These are phyloP conservation scores for Andrena praecox DNA, from an alignment of 2,888 invertebrate species.

Conservation along the genomic window DNA sequence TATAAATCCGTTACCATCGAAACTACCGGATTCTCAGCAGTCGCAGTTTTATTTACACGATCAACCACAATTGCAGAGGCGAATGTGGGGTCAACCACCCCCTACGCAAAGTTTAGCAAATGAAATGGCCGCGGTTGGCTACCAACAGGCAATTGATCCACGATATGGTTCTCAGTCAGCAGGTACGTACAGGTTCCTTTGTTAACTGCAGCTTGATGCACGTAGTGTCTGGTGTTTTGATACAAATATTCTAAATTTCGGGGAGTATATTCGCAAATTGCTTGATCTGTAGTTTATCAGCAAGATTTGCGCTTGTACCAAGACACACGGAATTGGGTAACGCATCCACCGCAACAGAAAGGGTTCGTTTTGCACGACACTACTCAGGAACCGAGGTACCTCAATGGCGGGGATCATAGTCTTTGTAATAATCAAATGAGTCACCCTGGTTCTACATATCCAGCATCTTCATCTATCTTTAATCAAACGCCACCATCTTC, in stretches of 20 bases:
- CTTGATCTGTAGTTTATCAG: slow-evolving; percentile 75
- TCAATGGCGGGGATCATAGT: slow-evolving; percentile 89
- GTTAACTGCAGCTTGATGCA: background rate
- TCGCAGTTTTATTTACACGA: slow-evolving; percentile 93
- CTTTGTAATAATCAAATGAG: slow-evolving; percentile 86
- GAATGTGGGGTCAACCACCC: slow-evolving; percentile 86
- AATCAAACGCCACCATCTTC: slow-evolving; percentile 87
- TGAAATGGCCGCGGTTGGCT: slow-evolving; percentile 82
- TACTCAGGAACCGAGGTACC: slow-evolving; percentile 86
- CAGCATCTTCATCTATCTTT: slow-evolving; percentile 84
- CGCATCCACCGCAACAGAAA: slow-evolving; percentile 85
- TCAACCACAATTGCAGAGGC: slow-evolving; percentile 85
- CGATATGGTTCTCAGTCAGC: slow-evolving; percentile 79
- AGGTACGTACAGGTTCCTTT: slow-evolving; percentile 65
- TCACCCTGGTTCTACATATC: slow-evolving; percentile 85
- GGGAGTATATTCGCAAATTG: background rate
- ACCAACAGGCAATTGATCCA: slow-evolving; percentile 80
- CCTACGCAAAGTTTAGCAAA: slow-evolving; percentile 83
- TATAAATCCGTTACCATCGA: slow-evolving; percentile 79
- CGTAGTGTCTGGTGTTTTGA: background rate
- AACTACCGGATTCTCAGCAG: slow-evolving; percentile 83
- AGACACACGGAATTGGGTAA: slow-evolving; percentile 82
- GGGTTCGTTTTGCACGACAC: slow-evolving; percentile 89
- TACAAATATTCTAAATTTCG: background rate
- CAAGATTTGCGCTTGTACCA: slow-evolving; percentile 82